phyloP scores from a whole-genome alignment of 1,140 invertebrate genomes.

The Reticulitermes speratus region DNA sequence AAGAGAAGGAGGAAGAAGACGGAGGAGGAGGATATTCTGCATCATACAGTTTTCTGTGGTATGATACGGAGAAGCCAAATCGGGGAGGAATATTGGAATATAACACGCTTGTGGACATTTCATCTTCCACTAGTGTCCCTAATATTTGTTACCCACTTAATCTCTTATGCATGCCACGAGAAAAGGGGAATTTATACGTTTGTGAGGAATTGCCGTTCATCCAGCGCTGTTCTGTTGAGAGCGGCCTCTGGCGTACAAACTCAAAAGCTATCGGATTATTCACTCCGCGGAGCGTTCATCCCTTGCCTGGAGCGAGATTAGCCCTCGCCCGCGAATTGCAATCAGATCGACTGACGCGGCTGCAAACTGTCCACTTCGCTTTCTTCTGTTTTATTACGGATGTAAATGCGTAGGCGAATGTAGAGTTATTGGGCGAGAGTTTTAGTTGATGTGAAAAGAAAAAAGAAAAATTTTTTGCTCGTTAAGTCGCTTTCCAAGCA shows the following conservation, averaged over 20 bases:
- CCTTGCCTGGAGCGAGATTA: neutral
- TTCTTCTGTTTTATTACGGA: neutral
- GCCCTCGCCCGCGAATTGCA: neutral
- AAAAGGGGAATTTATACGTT: neutral
- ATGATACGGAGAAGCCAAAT: no score
- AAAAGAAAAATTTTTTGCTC: no score
- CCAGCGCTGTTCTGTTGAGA: neutral
- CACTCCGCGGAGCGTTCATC: slow-evolving; percentile 6
- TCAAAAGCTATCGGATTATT: slow-evolving; percentile 16
- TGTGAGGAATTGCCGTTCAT: slow-evolving; percentile 1
- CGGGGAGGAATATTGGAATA: neutral
- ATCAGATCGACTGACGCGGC: neutral
- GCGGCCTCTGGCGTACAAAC: slow-evolving; percentile 11
- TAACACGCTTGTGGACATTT: neutral
- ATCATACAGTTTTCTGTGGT: no score
- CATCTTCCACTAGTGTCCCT: neutral
- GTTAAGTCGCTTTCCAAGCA: neutral
- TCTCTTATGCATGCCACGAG: neutral
- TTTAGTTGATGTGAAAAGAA: neutral
- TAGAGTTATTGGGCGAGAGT: neutral
- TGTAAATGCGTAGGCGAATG: neutral
- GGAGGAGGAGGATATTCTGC: no score
- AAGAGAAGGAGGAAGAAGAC: no score
- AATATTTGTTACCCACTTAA: neutral
- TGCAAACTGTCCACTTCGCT: neutral